Evolutionary conservation across 2,797 vertebrate genomes (phyloP), one percentile per base, ranked within the genome.

Genomic region (Chiroxiphia lanceolata): DNA sequence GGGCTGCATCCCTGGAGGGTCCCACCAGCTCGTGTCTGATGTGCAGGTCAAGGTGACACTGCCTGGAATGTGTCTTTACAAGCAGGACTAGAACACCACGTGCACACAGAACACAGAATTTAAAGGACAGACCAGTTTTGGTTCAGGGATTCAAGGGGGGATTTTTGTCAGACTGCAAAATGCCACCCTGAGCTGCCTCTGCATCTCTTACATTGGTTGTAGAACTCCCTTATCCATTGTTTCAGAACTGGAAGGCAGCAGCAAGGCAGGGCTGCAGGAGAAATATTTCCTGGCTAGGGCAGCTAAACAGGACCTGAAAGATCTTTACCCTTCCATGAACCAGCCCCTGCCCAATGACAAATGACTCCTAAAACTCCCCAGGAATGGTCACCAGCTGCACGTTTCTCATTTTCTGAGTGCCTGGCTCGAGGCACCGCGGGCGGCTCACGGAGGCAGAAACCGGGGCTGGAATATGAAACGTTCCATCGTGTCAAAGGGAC

Each of bases 401-500:
- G 68, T 18, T 87, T 50, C 54, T 91, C 92, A 77, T 88, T 74
- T 87, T 23, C 71, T 1, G 7, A 91, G 85, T 25, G 54, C 79
- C 67, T 82, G 77, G 36, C 87, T 81, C 7, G 13, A 82, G 91
- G 81, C 74, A 40, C 72, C 3, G n/a, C 18, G 2, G n/a, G 69
- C 80, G 88, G 88, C 51, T 76, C 79, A 42, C 0, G 1, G 6
- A 74, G 53, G 27, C 57, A 92, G 61, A 87, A 90, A 76, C 42
- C 1, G 0, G 45, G 42, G 25, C 63, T 75, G 18, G 50, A 87
- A 69, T 1, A 51, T 3, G 60, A 89, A 82, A 51, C 0, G 0
- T 40, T 80, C 21, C n/a, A 6, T 47, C 13, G 0, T 0, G 1
- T 21, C 45, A 16, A 15, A 26, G 38, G 42, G 54, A 64, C 50